Base-by-base conservation (phyloP, 2,888 invertebrate species). In the Drosophila colorata region DNA sequence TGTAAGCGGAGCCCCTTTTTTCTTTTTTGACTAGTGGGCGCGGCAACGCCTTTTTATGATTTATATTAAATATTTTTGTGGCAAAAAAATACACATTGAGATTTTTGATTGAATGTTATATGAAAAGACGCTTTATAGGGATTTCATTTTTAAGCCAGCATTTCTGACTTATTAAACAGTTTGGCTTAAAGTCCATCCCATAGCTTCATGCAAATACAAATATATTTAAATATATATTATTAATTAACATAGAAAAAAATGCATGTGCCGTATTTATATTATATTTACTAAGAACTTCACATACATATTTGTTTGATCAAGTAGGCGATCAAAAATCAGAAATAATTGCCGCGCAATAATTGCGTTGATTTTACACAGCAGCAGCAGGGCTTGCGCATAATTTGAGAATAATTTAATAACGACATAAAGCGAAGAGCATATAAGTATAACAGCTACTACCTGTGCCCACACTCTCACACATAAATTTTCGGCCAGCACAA, bases 401-500 rank as follows among this genome's bases (percentile, higher is more conserved):
- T 73, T 70, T 49, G 4, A 71, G 81, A 56, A 68, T 70, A 67
- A 82, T 73, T 65, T 66, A 35, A 48, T 55, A 58, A 31, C 14
- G 28, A 33, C 18, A 28, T 37, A 14, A 47, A 46, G 14, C 11
- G 44, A 48, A 23, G n/a, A 38, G 31, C 44, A 55, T 28, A 41
- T 38, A 40, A 38, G 51, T 35, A 44, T 40, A 48, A 18, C 37
- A 47, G 33, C 33, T 18, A 44, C 43, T 13, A 68, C 28, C 52
- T 25, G 44, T 25, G 44, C 47, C 43, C 46, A 13, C 9, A 33
- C 14, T 43, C 18, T 20, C 43, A 53, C 60, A 75, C 66, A 84
- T 81, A 61, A 88, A 84, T 87, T 88, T 72, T 80, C 63, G 78
- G 68, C 52, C 69, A 74, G 60, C 52, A 52, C 57, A 66, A 41